phyloP scores from a whole-genome alignment of 2,113 vertebrate genomes.

The Empidonax alnorum region DNA sequence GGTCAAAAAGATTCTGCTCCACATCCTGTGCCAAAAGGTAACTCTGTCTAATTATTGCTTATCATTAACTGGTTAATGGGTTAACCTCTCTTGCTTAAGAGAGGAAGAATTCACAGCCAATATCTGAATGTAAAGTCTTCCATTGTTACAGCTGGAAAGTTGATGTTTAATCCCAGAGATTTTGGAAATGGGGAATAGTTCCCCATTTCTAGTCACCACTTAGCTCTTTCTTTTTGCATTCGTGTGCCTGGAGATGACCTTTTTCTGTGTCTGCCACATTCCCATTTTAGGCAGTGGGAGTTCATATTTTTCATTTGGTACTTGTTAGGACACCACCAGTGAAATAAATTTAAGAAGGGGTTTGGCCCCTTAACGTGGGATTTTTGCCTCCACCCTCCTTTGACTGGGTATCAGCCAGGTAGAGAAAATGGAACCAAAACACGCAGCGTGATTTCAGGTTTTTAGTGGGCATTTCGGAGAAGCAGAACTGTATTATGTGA shows the following conservation, averaged over 20 bases:
- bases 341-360: not conserved
- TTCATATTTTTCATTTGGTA: not conserved
- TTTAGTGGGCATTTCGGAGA: not conserved
- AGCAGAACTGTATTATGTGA: not conserved
- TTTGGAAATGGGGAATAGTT: not conserved
- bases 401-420: not conserved
- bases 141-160: not conserved
- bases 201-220: not conserved
- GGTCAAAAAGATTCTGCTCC: constrained; percentile 96
- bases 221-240: not conserved
- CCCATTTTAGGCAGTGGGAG: not conserved
- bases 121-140: not conserved
- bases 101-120: not conserved
- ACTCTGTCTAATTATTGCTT: not conserved
- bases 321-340: not conserved
- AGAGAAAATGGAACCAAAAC: not conserved
- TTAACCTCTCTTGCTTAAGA: not conserved
- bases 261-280: not conserved
- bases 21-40: constrained; percentile 96
- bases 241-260: not conserved
- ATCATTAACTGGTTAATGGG: not conserved
- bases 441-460: not conserved
- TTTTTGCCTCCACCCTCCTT: not conserved
- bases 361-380: not conserved
- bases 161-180: not conserved